phyloP scores from a whole-genome alignment of 35 echinoderm and acorn worm species.

The Ophiothrix spiculata region DNA sequence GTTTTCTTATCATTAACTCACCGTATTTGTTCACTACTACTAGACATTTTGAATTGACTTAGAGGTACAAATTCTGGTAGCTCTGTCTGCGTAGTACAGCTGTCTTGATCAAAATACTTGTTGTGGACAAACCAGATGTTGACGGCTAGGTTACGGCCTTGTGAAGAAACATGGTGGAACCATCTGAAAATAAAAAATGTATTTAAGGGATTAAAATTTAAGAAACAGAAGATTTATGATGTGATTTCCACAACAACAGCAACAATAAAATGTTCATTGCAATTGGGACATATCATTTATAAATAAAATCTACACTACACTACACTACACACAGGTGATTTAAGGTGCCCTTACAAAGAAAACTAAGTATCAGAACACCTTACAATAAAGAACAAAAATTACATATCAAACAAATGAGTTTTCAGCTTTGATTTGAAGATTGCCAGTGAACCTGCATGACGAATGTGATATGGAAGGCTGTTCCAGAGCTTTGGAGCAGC shows the following conservation, averaged over 20 bases:
- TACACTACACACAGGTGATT: neutral
- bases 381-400: too few relatives aligned
- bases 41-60: constrained; percentile 24
- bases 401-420: too few relatives aligned
- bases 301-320: neutral
- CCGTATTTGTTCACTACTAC: constrained; percentile 40
- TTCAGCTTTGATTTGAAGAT: too few relatives aligned
- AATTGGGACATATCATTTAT: neutral
- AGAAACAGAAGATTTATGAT: neutral
- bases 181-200: constrained; percentile 42
- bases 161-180: constrained; percentile 78
- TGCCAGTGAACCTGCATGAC: too few relatives aligned
- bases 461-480: too few relatives aligned
- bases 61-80: constrained; percentile 57
- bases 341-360: too few relatives aligned
- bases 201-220: neutral
- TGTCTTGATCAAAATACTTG: constrained; percentile 42
- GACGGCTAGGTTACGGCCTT: constrained; percentile 82
- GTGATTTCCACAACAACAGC: neutral
- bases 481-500: too few relatives aligned
- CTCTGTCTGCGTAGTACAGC: constrained; percentile 42
- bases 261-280: neutral
- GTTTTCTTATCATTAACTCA: neutral
- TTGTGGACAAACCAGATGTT: constrained; percentile 93
- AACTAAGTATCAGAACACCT: too few relatives aligned